phyloP scores from a whole-genome alignment of 2,888 invertebrate genomes.

The Drosophila pseudotakahashii region DNA sequence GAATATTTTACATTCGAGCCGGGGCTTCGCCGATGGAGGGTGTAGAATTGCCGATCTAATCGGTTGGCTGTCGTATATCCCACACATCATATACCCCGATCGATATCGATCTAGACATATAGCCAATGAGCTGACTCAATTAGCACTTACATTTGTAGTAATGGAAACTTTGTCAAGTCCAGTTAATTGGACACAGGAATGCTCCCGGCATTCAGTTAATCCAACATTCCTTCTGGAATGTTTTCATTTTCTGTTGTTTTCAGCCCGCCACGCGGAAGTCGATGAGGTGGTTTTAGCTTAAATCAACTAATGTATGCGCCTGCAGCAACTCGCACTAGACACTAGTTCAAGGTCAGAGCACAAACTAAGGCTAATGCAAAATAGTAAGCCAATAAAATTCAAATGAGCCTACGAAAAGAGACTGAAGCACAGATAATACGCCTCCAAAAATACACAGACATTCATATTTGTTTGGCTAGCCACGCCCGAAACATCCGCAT shows the following conservation, averaged over 20 bases:
- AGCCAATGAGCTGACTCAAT: slow-evolving; percentile 27
- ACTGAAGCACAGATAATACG: slow-evolving; percentile 29
- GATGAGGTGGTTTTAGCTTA: slow-evolving; percentile 5
- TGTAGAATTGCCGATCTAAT: slow-evolving; percentile 16
- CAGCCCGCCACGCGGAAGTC: slow-evolving; percentile 33
- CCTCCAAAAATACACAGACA: slow-evolving; percentile 2
- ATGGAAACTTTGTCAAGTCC: slow-evolving; percentile 23
- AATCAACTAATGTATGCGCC: slow-evolving; percentile 37
- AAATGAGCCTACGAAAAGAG: slow-evolving; percentile 52
- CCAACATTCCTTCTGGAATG: slow-evolving; percentile 27
- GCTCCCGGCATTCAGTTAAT: slow-evolving; percentile 10
- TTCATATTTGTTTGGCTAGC: background rate
- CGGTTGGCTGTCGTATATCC: slow-evolving; percentile 6
- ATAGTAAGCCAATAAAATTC: slow-evolving; percentile 43
- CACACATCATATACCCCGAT: slow-evolving; percentile 11
- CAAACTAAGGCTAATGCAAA: slow-evolving; percentile 44
- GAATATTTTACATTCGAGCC: slow-evolving; percentile 23
- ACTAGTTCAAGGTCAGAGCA: slow-evolving; percentile 70
- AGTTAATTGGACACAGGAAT: slow-evolving; percentile 41
- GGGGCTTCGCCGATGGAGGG: slow-evolving; percentile 9
- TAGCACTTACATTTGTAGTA: slow-evolving; percentile 19
- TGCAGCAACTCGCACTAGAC: slow-evolving; percentile 33
- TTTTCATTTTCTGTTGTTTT: background rate
- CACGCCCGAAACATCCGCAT: slow-evolving; percentile 28
- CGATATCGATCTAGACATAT: slow-evolving; percentile 8